phyloP scores from a whole-genome alignment of 2,113 vertebrate genomes.

The Acrocephalus arundinaceus region DNA sequence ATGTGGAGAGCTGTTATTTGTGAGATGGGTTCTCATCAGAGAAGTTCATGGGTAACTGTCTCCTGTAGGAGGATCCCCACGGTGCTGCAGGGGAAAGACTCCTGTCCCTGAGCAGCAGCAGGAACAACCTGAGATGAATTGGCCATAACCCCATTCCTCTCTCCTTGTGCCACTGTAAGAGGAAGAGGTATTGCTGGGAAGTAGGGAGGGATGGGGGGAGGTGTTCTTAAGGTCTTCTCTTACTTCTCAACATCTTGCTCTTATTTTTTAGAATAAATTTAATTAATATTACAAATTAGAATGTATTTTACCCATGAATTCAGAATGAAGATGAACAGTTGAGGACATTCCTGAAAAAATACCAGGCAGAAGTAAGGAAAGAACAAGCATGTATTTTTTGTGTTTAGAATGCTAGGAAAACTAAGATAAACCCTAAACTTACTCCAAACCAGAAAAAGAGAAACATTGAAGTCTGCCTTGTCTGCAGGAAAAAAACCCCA shows the following conservation, averaged over 20 bases:
- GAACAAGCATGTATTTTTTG: neutral
- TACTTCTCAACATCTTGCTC: neutral
- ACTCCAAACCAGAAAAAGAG: too few species aligned
- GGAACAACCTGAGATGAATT: neutral
- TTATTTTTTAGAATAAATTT: neutral
- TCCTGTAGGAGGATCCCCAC: rapidly evolving
- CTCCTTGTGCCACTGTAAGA: neutral
- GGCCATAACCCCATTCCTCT: neutral
- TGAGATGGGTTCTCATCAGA: neutral
- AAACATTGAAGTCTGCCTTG: too few species aligned
- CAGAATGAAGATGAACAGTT: neutral
- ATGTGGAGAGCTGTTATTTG: neutral
- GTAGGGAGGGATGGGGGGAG: too few species aligned
- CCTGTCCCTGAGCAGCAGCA: neutral
- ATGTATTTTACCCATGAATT: neutral
- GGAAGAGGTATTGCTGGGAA: neutral
- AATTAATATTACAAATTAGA: neutral
- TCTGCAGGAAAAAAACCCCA: too few species aligned
- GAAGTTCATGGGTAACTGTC: neutral
- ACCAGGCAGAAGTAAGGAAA: neutral
- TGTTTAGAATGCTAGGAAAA: neutral
- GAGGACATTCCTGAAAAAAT: neutral
- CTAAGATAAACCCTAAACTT: neutral
- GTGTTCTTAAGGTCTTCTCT: neutral
- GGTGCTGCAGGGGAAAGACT: neutral